phyloP scores from a whole-genome alignment of 2,113 vertebrate genomes.

The Trogon melanurus region DNA sequence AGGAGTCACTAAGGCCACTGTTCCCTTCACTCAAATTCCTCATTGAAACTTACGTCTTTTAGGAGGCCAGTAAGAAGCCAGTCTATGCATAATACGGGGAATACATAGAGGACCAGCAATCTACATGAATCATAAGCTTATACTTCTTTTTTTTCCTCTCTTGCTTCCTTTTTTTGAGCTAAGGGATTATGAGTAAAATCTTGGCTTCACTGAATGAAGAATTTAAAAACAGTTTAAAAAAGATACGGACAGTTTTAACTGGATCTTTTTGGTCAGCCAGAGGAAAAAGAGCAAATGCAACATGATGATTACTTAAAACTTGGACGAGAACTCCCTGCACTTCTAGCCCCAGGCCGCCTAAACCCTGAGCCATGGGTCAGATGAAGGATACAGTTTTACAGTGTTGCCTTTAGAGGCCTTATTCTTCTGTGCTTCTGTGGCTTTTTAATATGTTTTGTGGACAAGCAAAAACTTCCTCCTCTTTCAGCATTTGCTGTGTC shows the following conservation, averaged over 20 bases:
- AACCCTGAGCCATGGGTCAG: not conserved
- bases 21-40: conserved; percentile 8
- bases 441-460: not conserved
- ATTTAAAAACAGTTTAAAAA: not conserved
- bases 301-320: not conserved
- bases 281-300: not conserved
- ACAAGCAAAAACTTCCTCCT: not conserved
- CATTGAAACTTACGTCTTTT: not conserved
- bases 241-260: not conserved
- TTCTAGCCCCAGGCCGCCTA: not conserved
- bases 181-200: not conserved
- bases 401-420: not conserved
- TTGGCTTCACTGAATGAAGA: not conserved
- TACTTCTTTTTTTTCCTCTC: not conserved
- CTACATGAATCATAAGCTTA: not conserved
- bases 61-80: not conserved
- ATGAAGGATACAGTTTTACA: not conserved
- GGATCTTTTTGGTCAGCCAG: not conserved
- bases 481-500: not conserved
- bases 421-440: not conserved
- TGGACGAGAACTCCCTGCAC: not conserved
- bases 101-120: not conserved
- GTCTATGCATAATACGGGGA: not conserved
- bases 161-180: not conserved
- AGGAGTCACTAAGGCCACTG: conserved; percentile 7